Evolutionary conservation across 2,113 vertebrate genomes (phyloP).

Genomic region (Phrynocephalus versicolor): DNA sequence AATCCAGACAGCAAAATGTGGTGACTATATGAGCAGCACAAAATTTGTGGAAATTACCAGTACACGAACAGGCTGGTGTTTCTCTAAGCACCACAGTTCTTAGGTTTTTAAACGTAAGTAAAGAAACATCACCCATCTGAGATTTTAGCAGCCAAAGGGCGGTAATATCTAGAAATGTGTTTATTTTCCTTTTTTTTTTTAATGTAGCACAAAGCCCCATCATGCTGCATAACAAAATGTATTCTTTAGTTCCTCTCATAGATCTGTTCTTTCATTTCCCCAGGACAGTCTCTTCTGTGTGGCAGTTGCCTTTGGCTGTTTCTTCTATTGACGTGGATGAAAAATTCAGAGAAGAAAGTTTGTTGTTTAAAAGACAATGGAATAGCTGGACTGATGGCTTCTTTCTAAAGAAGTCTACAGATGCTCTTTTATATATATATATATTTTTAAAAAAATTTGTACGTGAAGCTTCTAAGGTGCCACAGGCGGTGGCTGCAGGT

Average conservation of each 20-base stretch:
- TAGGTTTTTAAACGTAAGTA: neutral
- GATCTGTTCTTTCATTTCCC: slow-evolving; percentile 13
- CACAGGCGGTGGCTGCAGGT: slow-evolving; percentile 6
- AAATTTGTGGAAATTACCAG: neutral
- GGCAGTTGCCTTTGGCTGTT: slow-evolving; percentile 90
- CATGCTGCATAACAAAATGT: neutral
- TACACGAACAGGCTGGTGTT: neutral
- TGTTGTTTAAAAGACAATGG: neutral
- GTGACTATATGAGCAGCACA: no score
- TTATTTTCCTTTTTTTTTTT: neutral
- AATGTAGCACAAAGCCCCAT: neutral
- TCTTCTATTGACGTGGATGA: slow-evolving; percentile 82
- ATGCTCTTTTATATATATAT: neutral
- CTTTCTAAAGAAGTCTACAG: neutral
- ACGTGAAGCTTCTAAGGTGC: neutral
- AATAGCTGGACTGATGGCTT: neutral
- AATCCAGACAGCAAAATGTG: no score
- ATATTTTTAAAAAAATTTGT: neutral
- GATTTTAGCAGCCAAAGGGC: neutral
- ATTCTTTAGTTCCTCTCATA: neutral
- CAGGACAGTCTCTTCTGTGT: slow-evolving; percentile 95
- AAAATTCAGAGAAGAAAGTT: neutral
- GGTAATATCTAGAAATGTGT: neutral
- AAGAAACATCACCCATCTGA: neutral
- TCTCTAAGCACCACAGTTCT: neutral